phyloP scores from a whole-genome alignment of 2,888 invertebrate genomes.

The Sesia bembeciformis region DNA sequence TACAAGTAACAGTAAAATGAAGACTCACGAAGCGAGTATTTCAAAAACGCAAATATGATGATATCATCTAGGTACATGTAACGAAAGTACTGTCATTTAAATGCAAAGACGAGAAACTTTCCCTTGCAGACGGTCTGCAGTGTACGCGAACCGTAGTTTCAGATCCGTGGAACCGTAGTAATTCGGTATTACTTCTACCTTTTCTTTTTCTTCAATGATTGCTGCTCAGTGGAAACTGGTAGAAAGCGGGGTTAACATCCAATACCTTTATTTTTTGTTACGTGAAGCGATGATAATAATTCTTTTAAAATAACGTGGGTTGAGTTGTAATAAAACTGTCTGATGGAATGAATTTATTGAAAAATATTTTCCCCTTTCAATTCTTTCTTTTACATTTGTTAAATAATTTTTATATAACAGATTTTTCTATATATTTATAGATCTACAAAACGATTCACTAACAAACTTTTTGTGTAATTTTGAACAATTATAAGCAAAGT shows the following conservation, averaged over 20 bases:
- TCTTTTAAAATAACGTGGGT: not conserved
- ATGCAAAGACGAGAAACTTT: not conserved
- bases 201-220: conserved; percentile 28
- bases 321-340: not conserved
- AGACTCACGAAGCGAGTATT: not conserved
- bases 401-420: too few relatives aligned
- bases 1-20: conserved; percentile 2
- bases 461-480: too few relatives aligned
- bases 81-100: not conserved
- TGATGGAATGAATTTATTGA: not conserved
- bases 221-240: conserved; percentile 9
- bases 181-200: conserved; percentile 22
- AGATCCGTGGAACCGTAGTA: conserved; percentile 16
- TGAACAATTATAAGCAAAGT: too few relatives aligned
- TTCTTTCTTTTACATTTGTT: too few relatives aligned
- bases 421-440: too few relatives aligned
- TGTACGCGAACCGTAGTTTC: conserved; percentile 12
- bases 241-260: not conserved
- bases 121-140: conserved; percentile 5
- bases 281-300: not conserved
- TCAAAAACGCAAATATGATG: not conserved
- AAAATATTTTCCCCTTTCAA: not conserved
- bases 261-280: not conserved
- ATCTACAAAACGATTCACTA: too few relatives aligned
- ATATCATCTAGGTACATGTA: not conserved